phyloP scores from a whole-genome alignment of 2,888 invertebrate species.

The Rhorus exstirpatorius region DNA sequence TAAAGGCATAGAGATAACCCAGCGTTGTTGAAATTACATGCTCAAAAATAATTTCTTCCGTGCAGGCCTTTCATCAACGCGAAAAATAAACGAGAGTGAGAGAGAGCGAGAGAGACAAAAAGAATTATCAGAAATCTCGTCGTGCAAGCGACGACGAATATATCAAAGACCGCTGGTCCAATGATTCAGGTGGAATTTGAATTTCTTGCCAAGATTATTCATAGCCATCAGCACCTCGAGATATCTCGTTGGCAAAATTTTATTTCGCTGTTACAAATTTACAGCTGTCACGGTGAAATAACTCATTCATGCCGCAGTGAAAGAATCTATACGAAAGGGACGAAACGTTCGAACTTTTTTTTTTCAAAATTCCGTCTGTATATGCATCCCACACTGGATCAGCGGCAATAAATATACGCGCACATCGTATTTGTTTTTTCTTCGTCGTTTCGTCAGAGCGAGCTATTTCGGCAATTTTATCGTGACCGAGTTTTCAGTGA shows the following conservation, averaged over 20 bases:
- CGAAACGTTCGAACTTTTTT: slow-evolving; percentile 28
- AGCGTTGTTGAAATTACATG: slow-evolving; percentile 24
- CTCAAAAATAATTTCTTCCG: slow-evolving; percentile 33
- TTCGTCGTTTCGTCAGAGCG: slow-evolving; percentile 1
- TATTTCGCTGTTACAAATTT: slow-evolving; percentile 69
- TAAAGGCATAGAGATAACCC: background rate
- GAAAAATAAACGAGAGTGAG: background rate
- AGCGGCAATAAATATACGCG: background rate
- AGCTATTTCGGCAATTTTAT: slow-evolving; percentile 46
- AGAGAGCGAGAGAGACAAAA: background rate
- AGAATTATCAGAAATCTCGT: slow-evolving; percentile 28
- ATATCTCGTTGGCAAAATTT: slow-evolving; percentile 52
- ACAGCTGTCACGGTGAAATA: slow-evolving; percentile 67
- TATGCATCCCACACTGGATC: background rate
- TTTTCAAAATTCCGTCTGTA: background rate
- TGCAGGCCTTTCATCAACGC: background rate
- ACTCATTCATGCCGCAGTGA: slow-evolving; percentile 62
- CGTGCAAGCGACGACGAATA: slow-evolving; percentile 43
- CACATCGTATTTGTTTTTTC: slow-evolving; percentile 2
- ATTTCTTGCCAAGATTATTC: slow-evolving; percentile 69
- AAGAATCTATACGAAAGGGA: slow-evolving; percentile 46
- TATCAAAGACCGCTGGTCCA: slow-evolving; percentile 53
- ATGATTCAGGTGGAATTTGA: slow-evolving; percentile 64
- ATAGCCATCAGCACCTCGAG: slow-evolving; percentile 66
- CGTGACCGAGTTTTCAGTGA: slow-evolving; percentile 47